These are phyloP conservation scores for Pitta sordida DNA, from an alignment of 2,113 vertebrate species.

Conservation along the genomic window DNA sequence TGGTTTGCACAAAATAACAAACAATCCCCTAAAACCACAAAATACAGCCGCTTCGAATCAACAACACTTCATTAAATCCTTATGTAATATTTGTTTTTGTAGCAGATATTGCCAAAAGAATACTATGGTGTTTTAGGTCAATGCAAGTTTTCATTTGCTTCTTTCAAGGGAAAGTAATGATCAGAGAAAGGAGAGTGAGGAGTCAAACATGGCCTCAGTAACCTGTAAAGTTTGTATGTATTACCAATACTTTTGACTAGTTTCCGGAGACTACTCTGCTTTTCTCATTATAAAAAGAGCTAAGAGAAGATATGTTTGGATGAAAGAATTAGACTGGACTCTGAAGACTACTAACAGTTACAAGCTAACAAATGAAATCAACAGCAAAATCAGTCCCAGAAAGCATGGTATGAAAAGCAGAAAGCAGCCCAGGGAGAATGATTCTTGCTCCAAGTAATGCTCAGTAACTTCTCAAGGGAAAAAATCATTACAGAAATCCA, in stretches of 20 bases:
- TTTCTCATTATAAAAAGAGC: not conserved
- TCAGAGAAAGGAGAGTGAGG: not conserved
- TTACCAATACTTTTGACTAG: not conserved
- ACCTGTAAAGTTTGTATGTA: not conserved
- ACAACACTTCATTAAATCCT: not conserved
- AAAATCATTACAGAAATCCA: not conserved
- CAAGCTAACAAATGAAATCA: constrained; percentile 2
- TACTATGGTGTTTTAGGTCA: not conserved
- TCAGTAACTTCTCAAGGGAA: constrained; percentile 8
- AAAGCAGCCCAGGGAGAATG: not conserved
- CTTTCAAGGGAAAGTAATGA: not conserved
- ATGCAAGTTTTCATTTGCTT: not conserved
- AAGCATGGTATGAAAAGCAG: not conserved
- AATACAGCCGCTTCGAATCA: not conserved
- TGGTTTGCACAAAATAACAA: not conserved
- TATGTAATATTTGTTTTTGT: not conserved
- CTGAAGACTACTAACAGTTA: not conserved
- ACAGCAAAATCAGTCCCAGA: not conserved
- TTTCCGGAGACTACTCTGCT: not conserved
- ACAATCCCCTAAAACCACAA: not conserved
- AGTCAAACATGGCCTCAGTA: not conserved
- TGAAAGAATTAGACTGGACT: not conserved
- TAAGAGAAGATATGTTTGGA: not conserved
- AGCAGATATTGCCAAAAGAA: not conserved
- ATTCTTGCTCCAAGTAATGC: constrained; percentile 2